phyloP scores from a whole-genome alignment of 2,113 vertebrate genomes.

The Hippopotamus amphibius region DNA sequence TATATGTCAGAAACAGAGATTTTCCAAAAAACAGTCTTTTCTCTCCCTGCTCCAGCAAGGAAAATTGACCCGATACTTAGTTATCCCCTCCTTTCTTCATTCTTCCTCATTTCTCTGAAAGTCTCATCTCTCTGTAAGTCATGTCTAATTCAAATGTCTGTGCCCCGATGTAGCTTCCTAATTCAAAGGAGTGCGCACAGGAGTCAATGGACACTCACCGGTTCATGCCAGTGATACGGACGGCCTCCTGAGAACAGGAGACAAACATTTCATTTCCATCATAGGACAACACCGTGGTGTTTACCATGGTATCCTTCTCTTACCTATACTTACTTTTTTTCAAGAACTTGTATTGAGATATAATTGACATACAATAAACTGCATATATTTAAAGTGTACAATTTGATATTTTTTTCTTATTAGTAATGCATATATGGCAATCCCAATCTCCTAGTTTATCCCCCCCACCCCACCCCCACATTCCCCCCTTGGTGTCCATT shows the following conservation, averaged over 20 bases:
- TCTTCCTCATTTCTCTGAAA: too few relatives aligned
- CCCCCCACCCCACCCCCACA: too few relatives aligned
- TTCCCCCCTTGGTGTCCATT: too few relatives aligned
- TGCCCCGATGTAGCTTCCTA: not conserved
- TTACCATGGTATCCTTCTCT: rapidly evolving
- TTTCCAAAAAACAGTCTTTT: too few relatives aligned
- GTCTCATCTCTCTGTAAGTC: rapidly evolving
- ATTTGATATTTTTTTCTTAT: too few relatives aligned
- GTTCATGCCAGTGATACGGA: rapidly evolving
- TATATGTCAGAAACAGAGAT: not conserved
- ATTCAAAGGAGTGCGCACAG: rapidly evolving
- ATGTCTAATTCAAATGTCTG: not conserved
- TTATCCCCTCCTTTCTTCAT: rapidly evolving
- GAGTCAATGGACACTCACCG: rapidly evolving
- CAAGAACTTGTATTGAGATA: too few relatives aligned
- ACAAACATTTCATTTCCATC: not conserved
- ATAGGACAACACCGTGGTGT: rapidly evolving
- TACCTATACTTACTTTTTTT: not conserved
- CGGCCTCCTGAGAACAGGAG: not conserved
- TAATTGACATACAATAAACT: too few relatives aligned
- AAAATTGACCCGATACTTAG: rapidly evolving
- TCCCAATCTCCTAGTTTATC: too few relatives aligned
- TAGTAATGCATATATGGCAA: too few relatives aligned
- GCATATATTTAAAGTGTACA: too few relatives aligned
- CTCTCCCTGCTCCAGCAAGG: too few relatives aligned